phyloP scores from a whole-genome alignment of 37 sponge, comb jelly and placozoan genomes.

The Theonella swinhoei region DNA sequence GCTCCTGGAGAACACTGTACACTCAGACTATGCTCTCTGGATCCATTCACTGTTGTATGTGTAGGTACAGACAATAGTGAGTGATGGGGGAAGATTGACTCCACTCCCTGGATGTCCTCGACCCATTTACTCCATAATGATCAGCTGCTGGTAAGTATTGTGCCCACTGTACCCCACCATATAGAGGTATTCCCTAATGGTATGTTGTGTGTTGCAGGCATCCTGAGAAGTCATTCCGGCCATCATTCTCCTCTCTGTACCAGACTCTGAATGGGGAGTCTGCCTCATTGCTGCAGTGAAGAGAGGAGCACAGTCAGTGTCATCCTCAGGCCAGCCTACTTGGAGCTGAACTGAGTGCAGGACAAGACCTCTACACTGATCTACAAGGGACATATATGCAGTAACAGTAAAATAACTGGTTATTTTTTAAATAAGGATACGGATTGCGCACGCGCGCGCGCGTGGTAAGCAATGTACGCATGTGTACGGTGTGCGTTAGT shows the following conservation, averaged over 20 bases:
- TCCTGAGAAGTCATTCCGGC: conserved; percentile 2
- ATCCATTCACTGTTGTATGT: too few species aligned
- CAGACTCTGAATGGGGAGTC: too few species aligned
- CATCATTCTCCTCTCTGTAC: background rate
- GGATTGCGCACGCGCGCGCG: too few species aligned
- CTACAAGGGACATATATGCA: conserved; percentile 34
- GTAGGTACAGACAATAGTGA: conserved; percentile 22
- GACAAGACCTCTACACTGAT: conserved; percentile 44
- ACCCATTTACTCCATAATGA: conserved; percentile 19
- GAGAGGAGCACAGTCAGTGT: conserved; percentile 10
- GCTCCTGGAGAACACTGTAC: too few species aligned
- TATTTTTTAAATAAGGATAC: too few species aligned
- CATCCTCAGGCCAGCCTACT: conserved; percentile 19
- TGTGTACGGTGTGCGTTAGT: too few species aligned
- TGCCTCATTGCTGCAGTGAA: too few species aligned
- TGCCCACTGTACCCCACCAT: too few species aligned
- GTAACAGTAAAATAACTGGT: too few species aligned
- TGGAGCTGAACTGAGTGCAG: conserved; percentile 43
- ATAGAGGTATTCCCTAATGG: too few species aligned
- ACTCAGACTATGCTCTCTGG: too few species aligned
- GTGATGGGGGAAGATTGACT: conserved; percentile 17
- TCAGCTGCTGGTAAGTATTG: conserved; percentile 45
- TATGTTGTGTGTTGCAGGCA: conserved; percentile 6
- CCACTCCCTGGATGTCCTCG: conserved; percentile 38
- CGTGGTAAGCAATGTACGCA: too few species aligned